Conservation (phyloP, 2,888 invertebrate genomes). For the Colletes collaris region DNA sequence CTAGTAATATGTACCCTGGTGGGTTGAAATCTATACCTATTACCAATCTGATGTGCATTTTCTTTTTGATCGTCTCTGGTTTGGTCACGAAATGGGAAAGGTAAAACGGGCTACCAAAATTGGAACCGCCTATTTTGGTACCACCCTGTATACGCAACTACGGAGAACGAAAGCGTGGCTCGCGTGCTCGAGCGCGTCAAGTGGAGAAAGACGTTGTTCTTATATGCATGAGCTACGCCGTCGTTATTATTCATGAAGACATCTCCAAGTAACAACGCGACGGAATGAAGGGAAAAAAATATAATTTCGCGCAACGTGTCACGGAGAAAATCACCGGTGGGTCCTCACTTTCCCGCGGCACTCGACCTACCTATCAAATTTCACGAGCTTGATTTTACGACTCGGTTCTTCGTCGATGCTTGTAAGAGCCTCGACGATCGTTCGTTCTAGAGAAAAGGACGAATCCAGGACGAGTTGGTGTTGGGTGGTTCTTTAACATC, state of each 20-base stretch:
- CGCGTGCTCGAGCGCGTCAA: not conserved
- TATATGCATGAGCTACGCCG: constrained; percentile 27
- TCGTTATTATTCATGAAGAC: constrained; percentile 47
- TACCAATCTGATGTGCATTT: too few relatives aligned
- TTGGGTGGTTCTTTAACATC: too few relatives aligned
- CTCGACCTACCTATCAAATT: not conserved
- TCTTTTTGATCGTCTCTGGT: too few relatives aligned
- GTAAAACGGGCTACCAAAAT: too few relatives aligned
- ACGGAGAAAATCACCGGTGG: not conserved
- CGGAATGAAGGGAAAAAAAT: not conserved
- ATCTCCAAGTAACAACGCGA: constrained; percentile 13
- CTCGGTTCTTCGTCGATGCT: not conserved
- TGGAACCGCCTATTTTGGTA: too few relatives aligned
- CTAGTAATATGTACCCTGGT: too few relatives aligned
- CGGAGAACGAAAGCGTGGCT: not conserved
- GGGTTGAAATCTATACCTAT: too few relatives aligned
- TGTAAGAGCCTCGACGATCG: too few relatives aligned
- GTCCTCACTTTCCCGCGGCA: not conserved
- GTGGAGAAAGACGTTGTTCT: constrained; percentile 22
- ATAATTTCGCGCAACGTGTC: constrained; percentile 1
- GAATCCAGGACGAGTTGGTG: not conserved
- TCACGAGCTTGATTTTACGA: not conserved
- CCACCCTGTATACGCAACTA: too few relatives aligned
- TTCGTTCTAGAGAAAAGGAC: not conserved
- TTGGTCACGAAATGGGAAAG: too few relatives aligned